Evolutionary conservation across 2,113 vertebrate species (phyloP), one percentile per base, ranked within the genome.

Genomic region (Malurus elegans): DNA sequence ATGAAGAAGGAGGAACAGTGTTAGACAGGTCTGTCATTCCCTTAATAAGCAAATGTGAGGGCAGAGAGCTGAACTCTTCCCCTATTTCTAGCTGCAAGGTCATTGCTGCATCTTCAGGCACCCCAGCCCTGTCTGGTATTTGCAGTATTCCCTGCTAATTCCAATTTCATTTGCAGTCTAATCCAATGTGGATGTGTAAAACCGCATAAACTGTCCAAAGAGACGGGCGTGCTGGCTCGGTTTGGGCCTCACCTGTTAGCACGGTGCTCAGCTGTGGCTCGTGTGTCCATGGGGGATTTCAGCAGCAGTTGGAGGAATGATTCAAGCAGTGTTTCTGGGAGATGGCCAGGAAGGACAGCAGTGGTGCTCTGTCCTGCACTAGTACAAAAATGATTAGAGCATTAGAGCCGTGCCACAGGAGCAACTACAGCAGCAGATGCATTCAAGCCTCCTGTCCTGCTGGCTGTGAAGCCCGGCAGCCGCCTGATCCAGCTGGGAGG

Each of bases 141-240:
- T 95, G 91, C 89, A 88, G 91, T 62, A 96, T 90, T 96, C 91
- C 72, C 90, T 84, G 83, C 70, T 96, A 94, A 95, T 96, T 93
- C 95, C 78, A 92, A 2, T 95, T 95, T 96, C 91, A 92, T 96
- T 96, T 95, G 83, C 85, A 93, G 95, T 79, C 89, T 96, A 92
- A 96, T 95, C 79, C 90, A 67, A 86, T 66, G 65, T 93, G 87
- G 95, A 95, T 95, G 85, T 94, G 80, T 72, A 96, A 95, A 96
- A 93, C 72, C 4, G 0, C 86, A 86, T 29, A 42, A 95, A 74
- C 29, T 73, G 83, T 94, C 79, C 91, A 48, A 93, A 92, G 93
- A 61, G 75, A 4, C 0, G 4, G 54, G 48, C 8, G 8, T 18
- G 72, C 80, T 61, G 92, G 25, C 85, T 48, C 2, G 34, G 71